These are phyloP conservation scores for Hapalemur alaotrensis DNA, from an alignment of 2,797 vertebrate species.

Conservation along the genomic window DNA sequence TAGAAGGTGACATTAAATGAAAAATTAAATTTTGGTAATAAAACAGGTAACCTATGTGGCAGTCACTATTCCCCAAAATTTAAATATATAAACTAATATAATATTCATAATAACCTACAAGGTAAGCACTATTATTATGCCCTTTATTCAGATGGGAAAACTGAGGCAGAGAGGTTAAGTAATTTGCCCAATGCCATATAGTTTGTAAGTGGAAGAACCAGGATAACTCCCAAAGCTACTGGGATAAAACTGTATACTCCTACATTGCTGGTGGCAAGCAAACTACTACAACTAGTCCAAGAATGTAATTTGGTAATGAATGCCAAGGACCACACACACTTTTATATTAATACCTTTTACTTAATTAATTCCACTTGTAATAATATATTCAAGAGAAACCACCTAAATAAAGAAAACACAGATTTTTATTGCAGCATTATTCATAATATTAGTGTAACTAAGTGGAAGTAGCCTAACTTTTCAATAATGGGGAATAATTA, in stretches of 20 bases:
- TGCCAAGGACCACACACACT: neutral
- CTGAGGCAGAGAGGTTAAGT: neutral
- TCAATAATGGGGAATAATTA: neutral
- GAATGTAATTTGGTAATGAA: neutral
- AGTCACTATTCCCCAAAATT: neutral
- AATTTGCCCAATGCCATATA: neutral
- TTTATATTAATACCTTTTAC: neutral
- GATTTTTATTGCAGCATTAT: neutral
- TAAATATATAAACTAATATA: neutral
- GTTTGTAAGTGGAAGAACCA: neutral
- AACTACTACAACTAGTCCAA: neutral
- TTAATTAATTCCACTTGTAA: neutral
- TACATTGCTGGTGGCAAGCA: neutral
- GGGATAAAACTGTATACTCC: neutral
- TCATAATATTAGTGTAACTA: neutral
- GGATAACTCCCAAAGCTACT: neutral
- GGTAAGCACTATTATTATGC: neutral
- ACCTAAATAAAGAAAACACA: neutral
- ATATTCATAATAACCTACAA: neutral
- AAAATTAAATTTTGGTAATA: neutral
- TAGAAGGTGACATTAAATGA: neutral
- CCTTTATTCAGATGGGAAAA: neutral
- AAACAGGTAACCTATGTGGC: neutral
- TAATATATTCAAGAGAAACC: neutral
- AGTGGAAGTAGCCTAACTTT: slow-evolving; percentile 5